Percentiles rank a stretch among this genome's conserved stretches.
Conservation (phyloP, 2,113 vertebrate genomes). For the Serinus canaria region DNA sequence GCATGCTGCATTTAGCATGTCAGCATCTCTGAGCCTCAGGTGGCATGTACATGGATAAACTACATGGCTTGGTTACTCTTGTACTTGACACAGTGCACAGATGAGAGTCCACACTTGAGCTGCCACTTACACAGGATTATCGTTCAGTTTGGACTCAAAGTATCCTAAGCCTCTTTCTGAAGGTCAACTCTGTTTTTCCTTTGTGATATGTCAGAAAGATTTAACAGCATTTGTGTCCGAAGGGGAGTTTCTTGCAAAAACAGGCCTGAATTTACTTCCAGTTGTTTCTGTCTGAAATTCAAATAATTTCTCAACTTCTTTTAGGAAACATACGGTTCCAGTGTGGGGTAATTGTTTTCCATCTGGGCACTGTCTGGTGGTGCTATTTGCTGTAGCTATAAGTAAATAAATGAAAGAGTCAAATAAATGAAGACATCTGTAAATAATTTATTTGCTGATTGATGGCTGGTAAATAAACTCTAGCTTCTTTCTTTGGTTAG, state of each 20-base stretch:
- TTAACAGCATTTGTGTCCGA: not conserved
- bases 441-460: constrained; percentile 65
- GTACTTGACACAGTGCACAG: constrained; percentile 10
- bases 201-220: not conserved
- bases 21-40: not conserved
- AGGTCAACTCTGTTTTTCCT: not conserved
- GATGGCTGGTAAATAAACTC: constrained; percentile 52
- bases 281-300: not conserved
- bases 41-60: not conserved
- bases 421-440: constrained; percentile 59
- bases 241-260: not conserved
- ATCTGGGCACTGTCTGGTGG: constrained; percentile 57
- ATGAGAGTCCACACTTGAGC: not conserved
- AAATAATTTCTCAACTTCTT: constrained; percentile 23
- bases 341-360: constrained; percentile 52
- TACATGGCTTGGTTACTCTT: not conserved
- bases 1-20: not conserved
- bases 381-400: constrained; percentile 54
- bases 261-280: not conserved
- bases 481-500: constrained; percentile 27
- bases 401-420: constrained; percentile 62
- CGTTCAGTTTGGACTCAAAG: not conserved
- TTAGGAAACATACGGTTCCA: constrained; percentile 26
- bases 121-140: constrained; percentile 22
- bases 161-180: not conserved